Conservation (phyloP, 2,797 vertebrate genomes). For the Hephaestus fuliginosus region DNA sequence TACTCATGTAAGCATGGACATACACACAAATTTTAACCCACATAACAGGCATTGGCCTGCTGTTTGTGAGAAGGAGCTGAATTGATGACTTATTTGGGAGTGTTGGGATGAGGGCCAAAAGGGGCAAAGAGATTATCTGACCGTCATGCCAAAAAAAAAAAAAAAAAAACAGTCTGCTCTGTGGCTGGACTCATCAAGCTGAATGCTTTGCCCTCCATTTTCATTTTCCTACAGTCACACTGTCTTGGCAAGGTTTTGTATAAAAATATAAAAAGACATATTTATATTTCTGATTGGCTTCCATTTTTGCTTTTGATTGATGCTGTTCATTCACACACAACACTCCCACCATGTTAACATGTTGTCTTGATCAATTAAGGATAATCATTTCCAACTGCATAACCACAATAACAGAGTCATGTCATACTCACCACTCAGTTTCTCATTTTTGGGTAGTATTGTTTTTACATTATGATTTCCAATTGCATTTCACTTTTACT, state of each 20-base stretch:
- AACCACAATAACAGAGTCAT: too few species aligned
- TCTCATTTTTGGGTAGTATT: too few species aligned
- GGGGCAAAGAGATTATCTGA: slow-evolving; percentile 47
- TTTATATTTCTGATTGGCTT: too few species aligned
- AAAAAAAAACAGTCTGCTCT: slow-evolving; percentile 16
- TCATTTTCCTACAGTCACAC: slow-evolving; percentile 2
- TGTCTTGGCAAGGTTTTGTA: not conserved
- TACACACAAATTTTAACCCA: not conserved
- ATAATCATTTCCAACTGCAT: too few species aligned
- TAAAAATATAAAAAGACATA: not conserved
- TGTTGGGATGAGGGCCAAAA: slow-evolving; percentile 34
- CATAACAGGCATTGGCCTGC: not conserved
- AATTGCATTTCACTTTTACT: too few species aligned
- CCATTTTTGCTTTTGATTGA: too few species aligned
- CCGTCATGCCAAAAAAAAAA: slow-evolving; percentile 34
- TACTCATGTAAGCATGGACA: not conserved
- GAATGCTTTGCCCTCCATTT: slow-evolving; percentile 10
- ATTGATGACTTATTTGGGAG: slow-evolving; percentile 55
- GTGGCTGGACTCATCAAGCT: slow-evolving; percentile 5
- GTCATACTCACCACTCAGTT: too few species aligned
- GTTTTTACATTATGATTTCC: too few species aligned
- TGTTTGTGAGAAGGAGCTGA: slow-evolving; percentile 21
- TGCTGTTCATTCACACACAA: too few species aligned
- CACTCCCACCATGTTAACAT: too few species aligned
- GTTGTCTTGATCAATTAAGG: too few species aligned